Evolutionary conservation across 2,797 vertebrate genomes (phyloP).

Genomic region (Caiman crocodilus): DNA sequence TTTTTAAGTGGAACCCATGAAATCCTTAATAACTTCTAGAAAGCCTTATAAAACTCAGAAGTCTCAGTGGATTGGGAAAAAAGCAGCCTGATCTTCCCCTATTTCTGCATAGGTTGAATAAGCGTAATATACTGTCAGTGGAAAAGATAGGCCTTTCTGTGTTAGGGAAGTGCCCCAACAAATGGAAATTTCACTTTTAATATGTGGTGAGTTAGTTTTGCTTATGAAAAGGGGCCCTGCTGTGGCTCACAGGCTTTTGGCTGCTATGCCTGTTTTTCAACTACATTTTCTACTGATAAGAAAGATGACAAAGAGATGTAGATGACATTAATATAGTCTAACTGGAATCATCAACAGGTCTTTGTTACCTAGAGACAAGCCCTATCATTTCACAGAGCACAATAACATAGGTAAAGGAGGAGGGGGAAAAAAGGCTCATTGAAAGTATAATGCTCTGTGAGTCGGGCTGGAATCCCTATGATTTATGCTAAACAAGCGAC

Average conservation of each 20-base stretch:
- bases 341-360: constrained; percentile 24
- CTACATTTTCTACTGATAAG: neutral
- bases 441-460: constrained; percentile 49
- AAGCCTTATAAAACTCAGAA: neutral
- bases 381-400: constrained; percentile 39
- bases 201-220: neutral
- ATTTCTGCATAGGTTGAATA: neutral
- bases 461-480: constrained; percentile 17
- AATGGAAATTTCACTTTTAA: neutral
- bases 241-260: constrained; percentile 32
- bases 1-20: neutral
- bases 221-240: neutral
- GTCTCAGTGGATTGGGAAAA: neutral
- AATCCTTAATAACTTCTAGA: neutral
- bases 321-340: constrained; percentile 28
- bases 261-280: neutral
- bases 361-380: constrained; percentile 61
- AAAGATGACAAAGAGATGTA: neutral
- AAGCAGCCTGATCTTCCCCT: neutral
- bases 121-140: neutral
- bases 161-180: neutral
- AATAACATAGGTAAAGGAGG: neutral
- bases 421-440: constrained; percentile 5
- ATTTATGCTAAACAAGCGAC: constrained; percentile 62
- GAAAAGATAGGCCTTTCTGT: accelerated